Conservation (phyloP, 1,140 invertebrate species). For the Sycophaga agraensis region DNA sequence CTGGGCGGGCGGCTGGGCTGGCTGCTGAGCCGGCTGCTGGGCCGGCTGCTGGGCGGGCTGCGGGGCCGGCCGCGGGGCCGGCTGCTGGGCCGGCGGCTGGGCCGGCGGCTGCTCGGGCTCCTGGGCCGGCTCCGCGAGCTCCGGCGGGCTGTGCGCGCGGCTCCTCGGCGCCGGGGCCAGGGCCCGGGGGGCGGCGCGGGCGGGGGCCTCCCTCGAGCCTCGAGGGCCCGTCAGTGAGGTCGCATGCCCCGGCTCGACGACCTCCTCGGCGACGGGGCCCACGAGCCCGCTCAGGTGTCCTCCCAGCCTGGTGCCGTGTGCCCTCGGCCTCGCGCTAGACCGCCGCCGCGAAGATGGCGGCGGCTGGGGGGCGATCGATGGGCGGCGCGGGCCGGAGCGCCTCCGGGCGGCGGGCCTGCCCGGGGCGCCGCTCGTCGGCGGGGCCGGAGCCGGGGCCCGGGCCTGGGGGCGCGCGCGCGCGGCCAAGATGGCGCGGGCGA, state of each 20-base stretch:
- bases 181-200: conserved; percentile 39
- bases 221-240: conserved; percentile 55
- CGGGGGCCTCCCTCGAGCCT: conserved; percentile 44
- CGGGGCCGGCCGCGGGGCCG: background rate
- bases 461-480: background rate
- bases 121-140: conserved; percentile 18
- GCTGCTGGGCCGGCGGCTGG: background rate
- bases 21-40: background rate
- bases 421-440: no score
- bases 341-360: no score
- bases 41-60: conserved; percentile 13
- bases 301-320: conserved; percentile 56
- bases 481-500: no score
- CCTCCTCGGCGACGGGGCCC: conserved; percentile 60
- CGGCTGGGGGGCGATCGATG: conserved; percentile 12
- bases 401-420: background rate
- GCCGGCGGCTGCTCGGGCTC: background rate
- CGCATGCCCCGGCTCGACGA: conserved; percentile 57
- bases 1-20: conserved; percentile 5
- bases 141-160: conserved; percentile 15
- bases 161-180: conserved; percentile 23
- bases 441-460: background rate
- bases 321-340: conserved; percentile 31
- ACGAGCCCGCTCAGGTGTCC: conserved; percentile 57
- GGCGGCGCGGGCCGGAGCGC: background rate